Evolutionary conservation across 2,888 invertebrate species (phyloP).

Genomic region (Watsonalla cultraria): DNA sequence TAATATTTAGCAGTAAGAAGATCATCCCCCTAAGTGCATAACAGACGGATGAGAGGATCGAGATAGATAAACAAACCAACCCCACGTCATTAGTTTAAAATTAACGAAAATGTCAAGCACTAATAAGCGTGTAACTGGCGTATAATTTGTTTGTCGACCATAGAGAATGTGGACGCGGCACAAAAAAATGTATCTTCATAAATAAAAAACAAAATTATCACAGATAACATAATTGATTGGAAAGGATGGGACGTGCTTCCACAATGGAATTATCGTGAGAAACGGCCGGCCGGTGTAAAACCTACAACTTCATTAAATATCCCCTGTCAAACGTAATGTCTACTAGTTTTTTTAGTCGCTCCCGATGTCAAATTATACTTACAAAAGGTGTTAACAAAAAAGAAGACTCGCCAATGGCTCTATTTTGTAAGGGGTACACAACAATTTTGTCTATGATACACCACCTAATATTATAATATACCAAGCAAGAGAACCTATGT

Average conservation of each 20-base stretch:
- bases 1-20: too few species aligned
- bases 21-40: too few species aligned
- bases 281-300: constrained; percentile 45
- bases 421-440: constrained; percentile 43
- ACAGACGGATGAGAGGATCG: too few species aligned
- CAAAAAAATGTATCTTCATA: constrained; percentile 29
- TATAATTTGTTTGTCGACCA: constrained; percentile 67
- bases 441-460: constrained; percentile 50
- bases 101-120: constrained; percentile 25
- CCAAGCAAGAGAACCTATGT: too few species aligned
- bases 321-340: constrained; percentile 76
- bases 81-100: too few species aligned
- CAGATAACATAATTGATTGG: constrained; percentile 76
- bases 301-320: constrained; percentile 75
- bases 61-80: too few species aligned
- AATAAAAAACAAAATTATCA: constrained; percentile 61
- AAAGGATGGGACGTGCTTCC: constrained; percentile 66
- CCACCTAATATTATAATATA: too few species aligned
- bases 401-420: constrained; percentile 49
- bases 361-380: constrained; percentile 76
- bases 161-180: constrained; percentile 39
- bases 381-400: constrained; percentile 78
- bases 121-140: constrained; percentile 63
- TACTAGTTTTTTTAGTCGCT: constrained; percentile 70
- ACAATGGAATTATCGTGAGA: constrained; percentile 68